phyloP scores from a whole-genome alignment of 30 jellyfish, hydroid and myxozoan genomes.

The Cassiopea xamachana region DNA sequence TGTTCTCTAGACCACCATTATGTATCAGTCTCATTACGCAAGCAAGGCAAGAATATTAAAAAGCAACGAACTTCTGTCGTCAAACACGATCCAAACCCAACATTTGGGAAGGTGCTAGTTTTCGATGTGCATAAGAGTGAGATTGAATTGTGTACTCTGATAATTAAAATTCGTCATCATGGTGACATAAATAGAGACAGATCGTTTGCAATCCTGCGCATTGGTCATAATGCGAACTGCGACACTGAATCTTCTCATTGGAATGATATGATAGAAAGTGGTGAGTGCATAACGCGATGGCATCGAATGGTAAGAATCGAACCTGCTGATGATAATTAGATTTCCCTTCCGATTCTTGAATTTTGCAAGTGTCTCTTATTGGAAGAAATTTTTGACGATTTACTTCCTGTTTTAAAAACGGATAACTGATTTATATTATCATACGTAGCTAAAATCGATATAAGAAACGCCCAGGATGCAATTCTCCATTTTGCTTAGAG shows the following conservation, averaged over 20 bases:
- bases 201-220: conserved; percentile 92
- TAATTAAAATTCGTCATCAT: conserved; percentile 93
- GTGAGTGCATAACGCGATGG: conserved; percentile 93
- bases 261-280: conserved; percentile 94
- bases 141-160: conserved; percentile 78
- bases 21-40: conserved; percentile 85
- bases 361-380: background rate
- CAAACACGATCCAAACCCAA: conserved; percentile 98
- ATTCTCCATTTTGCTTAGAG: no score
- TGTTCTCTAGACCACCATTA: conserved; percentile 90
- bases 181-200: conserved; percentile 91
- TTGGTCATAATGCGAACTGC: conserved; percentile 82
- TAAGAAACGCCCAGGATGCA: no score
- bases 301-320: conserved; percentile 96
- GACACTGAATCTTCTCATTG: conserved; percentile 97
- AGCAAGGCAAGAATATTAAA: conserved; percentile 76
- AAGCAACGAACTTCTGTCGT: conserved; percentile 93
- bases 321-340: conserved; percentile 76
- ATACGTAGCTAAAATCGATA: no score
- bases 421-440: background rate
- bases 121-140: conserved; percentile 79
- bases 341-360: background rate
- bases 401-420: background rate
- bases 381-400: background rate
- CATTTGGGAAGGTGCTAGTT: conserved; percentile 79